Evolutionary conservation across 2,888 invertebrate genomes (phyloP), one percentile per base, ranked within the genome.

Genomic region (Criorhina ranunculi): DNA sequence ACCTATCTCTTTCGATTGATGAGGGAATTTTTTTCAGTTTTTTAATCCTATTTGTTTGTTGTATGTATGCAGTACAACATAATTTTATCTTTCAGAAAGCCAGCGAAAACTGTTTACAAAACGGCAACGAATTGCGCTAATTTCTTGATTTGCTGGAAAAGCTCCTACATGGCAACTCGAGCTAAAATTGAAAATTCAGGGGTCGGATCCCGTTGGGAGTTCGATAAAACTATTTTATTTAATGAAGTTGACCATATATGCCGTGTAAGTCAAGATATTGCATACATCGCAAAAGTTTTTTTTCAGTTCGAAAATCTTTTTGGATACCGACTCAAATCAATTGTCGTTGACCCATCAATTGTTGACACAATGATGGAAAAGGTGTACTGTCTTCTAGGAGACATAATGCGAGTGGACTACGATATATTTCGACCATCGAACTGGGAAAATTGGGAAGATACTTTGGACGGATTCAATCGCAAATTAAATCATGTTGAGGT

Each of bases 261-360:
- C 1, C 93, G 93, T 7, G 96, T 98, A 8, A 96, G 96, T 79
- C 93, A 93, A 57, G 96, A 98, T 89, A 92, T 98, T 37, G 93
- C 95, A n/a, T 94, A 95, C 83, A 94, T 97, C 19, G 95, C 96
- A 0, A 94, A 95, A 92, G 96, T 96, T 0, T 93, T 97, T 3
- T 95, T 96, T 88, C 96, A 98, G 89, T 98, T 98, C 89, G 95
- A 96, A 90, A 97, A 97, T 87, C 96, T 98, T 79, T 98, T 98
- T 90, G 97, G 98, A 0, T 93, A 95, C 0, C 96, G 98, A 88
- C 91, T 98, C 2, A 97, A 97, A 89, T 95, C 97, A 0, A 96
- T 98, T 35, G 96, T 98, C 37, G 95, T 95, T 82, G 97, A 98
- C 90, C 97, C 97, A 0, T 95, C 96, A 8, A 95, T 96, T 88